Conservation (phyloP, 2,888 invertebrate genomes). For the Drosophila pseudotakahashii region DNA sequence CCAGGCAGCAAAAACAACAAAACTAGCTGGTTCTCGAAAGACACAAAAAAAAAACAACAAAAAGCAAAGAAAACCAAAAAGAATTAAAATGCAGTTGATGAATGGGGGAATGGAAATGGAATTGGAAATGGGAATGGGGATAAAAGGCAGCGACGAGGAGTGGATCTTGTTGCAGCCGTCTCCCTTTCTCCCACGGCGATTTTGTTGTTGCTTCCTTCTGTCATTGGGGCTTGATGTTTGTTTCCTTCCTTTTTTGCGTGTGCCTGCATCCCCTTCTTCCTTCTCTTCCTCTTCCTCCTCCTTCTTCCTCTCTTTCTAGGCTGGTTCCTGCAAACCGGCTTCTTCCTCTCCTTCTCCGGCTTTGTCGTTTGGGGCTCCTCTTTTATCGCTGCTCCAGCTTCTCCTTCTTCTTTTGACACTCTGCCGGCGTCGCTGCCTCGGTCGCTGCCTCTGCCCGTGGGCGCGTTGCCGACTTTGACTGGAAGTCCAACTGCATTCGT, state of each 20-base stretch:
- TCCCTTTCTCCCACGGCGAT: constrained; percentile 22
- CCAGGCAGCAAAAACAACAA: constrained; percentile 38
- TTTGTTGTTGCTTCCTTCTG: constrained; percentile 23
- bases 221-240: constrained; percentile 71
- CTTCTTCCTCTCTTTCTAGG: constrained; percentile 22
- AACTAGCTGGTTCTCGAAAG: constrained; percentile 64
- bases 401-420: constrained; percentile 1
- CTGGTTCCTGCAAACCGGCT: constrained; percentile 77
- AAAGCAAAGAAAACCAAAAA: constrained; percentile 50
- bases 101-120: constrained; percentile 51
- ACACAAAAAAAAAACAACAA: not conserved
- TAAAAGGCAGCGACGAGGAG: constrained; percentile 59
- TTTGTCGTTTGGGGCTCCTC: constrained; percentile 30
- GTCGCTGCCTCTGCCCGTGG: constrained; percentile 34
- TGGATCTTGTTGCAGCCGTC: constrained; percentile 58
- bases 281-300: constrained; percentile 22
- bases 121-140: constrained; percentile 12
- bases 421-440: constrained; percentile 1
- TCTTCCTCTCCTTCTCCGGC: constrained; percentile 29
- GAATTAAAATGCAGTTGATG: constrained; percentile 75
- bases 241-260: constrained; percentile 77
- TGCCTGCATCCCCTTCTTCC: constrained; percentile 38
- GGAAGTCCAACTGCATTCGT: constrained; percentile 35
- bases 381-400: constrained; percentile 27
- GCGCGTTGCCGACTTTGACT: constrained; percentile 41